Base-by-base conservation (phyloP, 2,113 vertebrate species). In the Semicossyphus pulcher region DNA sequence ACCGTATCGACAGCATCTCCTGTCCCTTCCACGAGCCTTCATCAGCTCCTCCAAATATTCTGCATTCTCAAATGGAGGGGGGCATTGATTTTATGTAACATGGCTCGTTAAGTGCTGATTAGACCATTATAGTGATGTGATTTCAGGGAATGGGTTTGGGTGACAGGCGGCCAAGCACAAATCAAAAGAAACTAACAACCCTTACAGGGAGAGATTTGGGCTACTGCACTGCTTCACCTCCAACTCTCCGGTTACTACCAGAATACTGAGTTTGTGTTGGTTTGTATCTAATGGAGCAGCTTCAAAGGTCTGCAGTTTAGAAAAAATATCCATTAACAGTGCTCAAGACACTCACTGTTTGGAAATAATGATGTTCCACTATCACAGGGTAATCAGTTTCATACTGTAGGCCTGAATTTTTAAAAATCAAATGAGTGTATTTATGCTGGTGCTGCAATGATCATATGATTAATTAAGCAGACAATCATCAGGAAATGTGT, bases 51-150 rank as follows among this genome's bases (percentile, higher is more conserved):
- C 86, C 81, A 86, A 90, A 93, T 85, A 90, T 92, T 89, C 84
- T 76, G 76, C 80, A 86, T 88, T 89, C 80, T 80, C 64, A 83
- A 82, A 81, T 65, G 77, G 54, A 81, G 72, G 80, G 72, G 44
- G 16, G 80, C 85, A 94, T 93, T 73, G 93, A 94, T 92, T 92
- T 93, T 87, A 89, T 90, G 88, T 90, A 90, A 81, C 87, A 89
- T 64, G 87, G 88, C 88, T 94, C 81, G 83, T 93, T 93, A 92
- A 91, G 84, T 86, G 90, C 90, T 91, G 93, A 94, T 91, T 85
- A 91, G 86, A 86, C 92, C 86, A 89, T 90, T 92, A 88, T 88
- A 81, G 87, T 87, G 88, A 83, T 92, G 90, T 90, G 89, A 89
- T 93, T 91, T 81, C 87, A 88, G 83, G 75, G 88, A 93, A 89